A percentile compares a stretch with the other conserved stretches of the same genome.
phyloP scores from a whole-genome alignment of 2,797 vertebrate genomes.

The Cyclopterus lumpus region DNA sequence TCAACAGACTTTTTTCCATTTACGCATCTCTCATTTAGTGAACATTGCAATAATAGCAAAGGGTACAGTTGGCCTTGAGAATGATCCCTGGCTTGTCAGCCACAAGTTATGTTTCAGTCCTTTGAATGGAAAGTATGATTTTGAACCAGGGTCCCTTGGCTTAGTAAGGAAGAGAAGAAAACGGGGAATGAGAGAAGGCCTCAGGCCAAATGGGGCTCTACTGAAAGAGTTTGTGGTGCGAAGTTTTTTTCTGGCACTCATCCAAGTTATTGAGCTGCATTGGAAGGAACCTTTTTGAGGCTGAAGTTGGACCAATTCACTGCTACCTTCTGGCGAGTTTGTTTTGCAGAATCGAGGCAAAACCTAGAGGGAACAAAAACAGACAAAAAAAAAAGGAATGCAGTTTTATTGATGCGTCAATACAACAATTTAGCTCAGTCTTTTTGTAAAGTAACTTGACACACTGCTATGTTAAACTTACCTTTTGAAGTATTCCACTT shows the following conservation, averaged over 20 bases:
- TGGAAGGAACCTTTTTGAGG: slow-evolving; percentile 98
- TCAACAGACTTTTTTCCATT: slow-evolving; percentile 72
- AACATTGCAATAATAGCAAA: slow-evolving; percentile 75
- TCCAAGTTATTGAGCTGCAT: slow-evolving; percentile 92
- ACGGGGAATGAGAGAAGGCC: slow-evolving; percentile 79
- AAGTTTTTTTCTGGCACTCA: slow-evolving; percentile 59
- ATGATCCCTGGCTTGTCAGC: slow-evolving; percentile 68
- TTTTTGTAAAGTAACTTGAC: neutral
- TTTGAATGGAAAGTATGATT: slow-evolving; percentile 71
- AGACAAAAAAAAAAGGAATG: neutral
- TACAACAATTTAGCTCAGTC: neutral
- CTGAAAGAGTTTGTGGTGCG: slow-evolving; percentile 75
- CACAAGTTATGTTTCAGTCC: slow-evolving; percentile 71
- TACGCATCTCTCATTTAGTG: slow-evolving; percentile 74
- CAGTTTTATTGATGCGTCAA: neutral
- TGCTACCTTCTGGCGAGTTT: slow-evolving; percentile 97
- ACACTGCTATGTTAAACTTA: slow-evolving; percentile 42
- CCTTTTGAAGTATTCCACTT: slow-evolving; percentile 99
- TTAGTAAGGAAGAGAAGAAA: slow-evolving; percentile 73
- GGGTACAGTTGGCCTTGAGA: slow-evolving; percentile 68
- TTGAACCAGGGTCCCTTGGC: slow-evolving; percentile 79
- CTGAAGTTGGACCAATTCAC: slow-evolving; percentile 99
- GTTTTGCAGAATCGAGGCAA: slow-evolving; percentile 99
- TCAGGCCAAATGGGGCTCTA: slow-evolving; percentile 76
- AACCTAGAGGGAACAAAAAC: slow-evolving; percentile 84